Evolutionary conservation across 2,113 vertebrate species (phyloP).

Genomic region (Sorex fumeus): DNA sequence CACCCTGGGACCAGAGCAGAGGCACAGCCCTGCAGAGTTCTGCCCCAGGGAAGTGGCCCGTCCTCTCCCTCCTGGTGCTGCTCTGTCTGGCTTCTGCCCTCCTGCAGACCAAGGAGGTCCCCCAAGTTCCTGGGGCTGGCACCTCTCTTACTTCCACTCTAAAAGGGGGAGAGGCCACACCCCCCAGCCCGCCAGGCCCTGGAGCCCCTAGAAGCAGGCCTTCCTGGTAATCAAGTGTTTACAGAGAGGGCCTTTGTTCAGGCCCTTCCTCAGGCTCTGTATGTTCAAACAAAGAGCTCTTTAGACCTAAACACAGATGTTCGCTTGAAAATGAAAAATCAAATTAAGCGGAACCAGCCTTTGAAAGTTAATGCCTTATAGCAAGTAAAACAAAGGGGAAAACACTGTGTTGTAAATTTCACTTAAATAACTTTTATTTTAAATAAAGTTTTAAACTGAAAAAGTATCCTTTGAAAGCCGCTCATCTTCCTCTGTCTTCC

Average conservation of each 20-base stretch:
- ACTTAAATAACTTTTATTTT: constrained; percentile 89
- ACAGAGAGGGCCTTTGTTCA: constrained; percentile 89
- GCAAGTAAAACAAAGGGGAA: constrained; percentile 88
- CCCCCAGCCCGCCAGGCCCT: neutral
- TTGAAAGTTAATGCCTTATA: constrained; percentile 89
- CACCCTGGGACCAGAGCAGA: neutral
- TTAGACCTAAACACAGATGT: constrained; percentile 92
- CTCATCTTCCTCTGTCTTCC: constrained; percentile 84
- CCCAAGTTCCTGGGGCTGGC: constrained; percentile 33
- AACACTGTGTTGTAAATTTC: constrained; percentile 88
- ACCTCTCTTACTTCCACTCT: constrained; percentile 79
- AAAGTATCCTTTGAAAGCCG: constrained; percentile 87
- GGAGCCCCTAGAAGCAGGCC: constrained; percentile 82
- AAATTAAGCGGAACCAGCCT: constrained; percentile 90
- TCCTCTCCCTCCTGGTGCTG: no score
- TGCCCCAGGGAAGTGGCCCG: neutral
- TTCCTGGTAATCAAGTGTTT: constrained; percentile 89
- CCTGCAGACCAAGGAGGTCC: neutral
- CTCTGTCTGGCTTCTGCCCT: neutral
- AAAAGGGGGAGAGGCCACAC: constrained; percentile 63
- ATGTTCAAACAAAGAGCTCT: constrained; percentile 91
- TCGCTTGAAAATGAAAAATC: constrained; percentile 90
- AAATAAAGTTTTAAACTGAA: constrained; percentile 85
- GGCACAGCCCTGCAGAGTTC: accelerated
- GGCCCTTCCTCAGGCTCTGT: constrained; percentile 87